These are phyloP conservation scores for Peromyscus maniculatus DNA, from an alignment of 2,113 vertebrate species.

Conservation along the genomic window DNA sequence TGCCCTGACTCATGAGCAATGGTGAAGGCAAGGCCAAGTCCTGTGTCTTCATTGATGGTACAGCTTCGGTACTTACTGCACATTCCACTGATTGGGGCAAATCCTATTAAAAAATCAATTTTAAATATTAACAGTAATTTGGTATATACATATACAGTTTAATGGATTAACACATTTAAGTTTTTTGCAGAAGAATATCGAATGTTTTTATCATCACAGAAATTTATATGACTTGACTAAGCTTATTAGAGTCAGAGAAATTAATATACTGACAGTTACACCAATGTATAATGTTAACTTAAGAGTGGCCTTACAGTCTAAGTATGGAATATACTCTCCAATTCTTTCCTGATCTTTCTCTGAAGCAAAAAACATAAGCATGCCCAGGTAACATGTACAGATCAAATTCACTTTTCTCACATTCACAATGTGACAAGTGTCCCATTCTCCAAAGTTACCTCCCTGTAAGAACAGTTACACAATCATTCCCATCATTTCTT, in stretches of 20 bases:
- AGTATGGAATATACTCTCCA: not conserved
- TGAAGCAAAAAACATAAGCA: not conserved
- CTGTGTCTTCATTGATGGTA: conserved; percentile 99
- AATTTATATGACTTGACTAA: not conserved
- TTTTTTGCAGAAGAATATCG: not conserved
- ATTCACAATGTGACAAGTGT: not conserved
- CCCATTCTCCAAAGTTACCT: not conserved
- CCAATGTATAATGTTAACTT: not conserved
- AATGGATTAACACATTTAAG: not conserved
- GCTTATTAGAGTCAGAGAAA: not conserved
- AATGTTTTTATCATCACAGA: not conserved
- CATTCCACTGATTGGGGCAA: conserved; percentile 99
- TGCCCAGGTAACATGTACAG: too few relatives aligned
- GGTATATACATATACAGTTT: not conserved
- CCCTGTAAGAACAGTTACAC: not conserved
- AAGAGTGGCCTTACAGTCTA: not conserved
- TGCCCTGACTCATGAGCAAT: conserved; percentile 99
- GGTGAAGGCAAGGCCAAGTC: conserved; percentile 97
- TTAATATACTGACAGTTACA: not conserved
- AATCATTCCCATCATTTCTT: not conserved
- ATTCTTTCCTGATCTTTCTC: not conserved
- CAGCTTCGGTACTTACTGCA: conserved; percentile 99
- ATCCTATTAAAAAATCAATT: conserved; percentile 89
- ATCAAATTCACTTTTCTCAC: not conserved
- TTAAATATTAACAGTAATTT: conserved; percentile 59